A percentile compares a stretch with the other conserved stretches of the same genome.
These are phyloP conservation scores for Onychostoma macrolepis DNA, from an alignment of 2,113 vertebrate species.

Conservation along the genomic window DNA sequence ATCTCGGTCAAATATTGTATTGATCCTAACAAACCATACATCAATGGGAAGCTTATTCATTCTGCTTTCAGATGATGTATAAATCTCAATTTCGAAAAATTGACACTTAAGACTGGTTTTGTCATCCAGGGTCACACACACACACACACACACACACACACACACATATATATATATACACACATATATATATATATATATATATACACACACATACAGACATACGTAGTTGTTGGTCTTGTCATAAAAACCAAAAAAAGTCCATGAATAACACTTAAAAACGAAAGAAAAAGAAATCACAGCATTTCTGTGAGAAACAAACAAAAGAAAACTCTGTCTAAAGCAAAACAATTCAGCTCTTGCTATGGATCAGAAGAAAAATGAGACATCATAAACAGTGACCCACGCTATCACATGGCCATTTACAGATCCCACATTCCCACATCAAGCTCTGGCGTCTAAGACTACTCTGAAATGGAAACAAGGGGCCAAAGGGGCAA, in stretches of 20 bases:
- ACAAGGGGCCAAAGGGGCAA: background rate
- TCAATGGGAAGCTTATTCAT: no score
- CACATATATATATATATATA: no score
- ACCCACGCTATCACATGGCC: slow-evolving; percentile 63
- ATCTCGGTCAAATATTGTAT: no score
- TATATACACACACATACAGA: no score
- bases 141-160: no score
- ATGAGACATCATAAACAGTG: slow-evolving; percentile 54
- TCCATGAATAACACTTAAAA: background rate
- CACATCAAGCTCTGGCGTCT: slow-evolving; percentile 31
- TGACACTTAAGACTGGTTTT: no score
- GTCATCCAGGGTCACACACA: no score
- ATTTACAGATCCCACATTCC: slow-evolving; percentile 24
- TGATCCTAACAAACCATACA: no score
- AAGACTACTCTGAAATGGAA: slow-evolving; percentile 30
- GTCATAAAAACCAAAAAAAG: background rate
- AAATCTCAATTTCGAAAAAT: no score
- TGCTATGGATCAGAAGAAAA: slow-evolving; percentile 48
- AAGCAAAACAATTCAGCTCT: slow-evolving; percentile 8
- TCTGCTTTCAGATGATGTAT: no score
- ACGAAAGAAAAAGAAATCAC: background rate
- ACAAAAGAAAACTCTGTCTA: background rate
- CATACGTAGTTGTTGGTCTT: background rate
- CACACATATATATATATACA: no score
- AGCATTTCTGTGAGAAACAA: background rate